Percentiles rank a stretch among this genome's conserved stretches.
These are phyloP conservation scores for Drosophila auraria DNA, from an alignment of 1,140 invertebrate species.

Conservation along the genomic window DNA sequence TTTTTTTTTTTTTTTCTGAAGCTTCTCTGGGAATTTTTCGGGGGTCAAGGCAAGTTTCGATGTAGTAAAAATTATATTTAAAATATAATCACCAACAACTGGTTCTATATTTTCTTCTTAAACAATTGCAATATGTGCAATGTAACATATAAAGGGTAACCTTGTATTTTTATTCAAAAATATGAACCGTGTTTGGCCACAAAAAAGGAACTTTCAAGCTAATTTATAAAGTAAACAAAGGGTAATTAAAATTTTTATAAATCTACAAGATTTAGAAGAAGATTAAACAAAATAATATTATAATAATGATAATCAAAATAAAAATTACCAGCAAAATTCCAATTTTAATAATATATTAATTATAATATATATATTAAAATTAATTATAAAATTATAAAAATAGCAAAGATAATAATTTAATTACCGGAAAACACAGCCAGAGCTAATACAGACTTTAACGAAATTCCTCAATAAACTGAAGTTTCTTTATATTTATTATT, in stretches of 20 bases:
- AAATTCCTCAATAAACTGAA: constrained; percentile 11
- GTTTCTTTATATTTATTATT: neutral
- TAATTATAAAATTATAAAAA: no score
- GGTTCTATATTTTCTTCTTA: constrained; percentile 53
- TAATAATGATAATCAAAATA: no score
- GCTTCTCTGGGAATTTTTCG: constrained; percentile 65
- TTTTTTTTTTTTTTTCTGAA: constrained; percentile 7
- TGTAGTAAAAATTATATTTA: neutral
- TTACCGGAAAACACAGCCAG: neutral
- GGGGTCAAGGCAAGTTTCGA: constrained; percentile 40
- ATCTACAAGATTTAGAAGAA: no score
- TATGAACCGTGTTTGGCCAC: neutral
- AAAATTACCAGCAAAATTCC: no score
- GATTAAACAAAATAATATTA: no score
- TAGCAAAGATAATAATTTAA: neutral
- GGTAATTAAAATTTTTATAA: no score
- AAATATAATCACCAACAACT: constrained; percentile 10
- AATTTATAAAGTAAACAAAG: neutral
- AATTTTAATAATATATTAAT: no score
- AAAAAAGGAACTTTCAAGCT: neutral
- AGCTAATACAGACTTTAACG: neutral
- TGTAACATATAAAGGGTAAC: no score
- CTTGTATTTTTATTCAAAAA: neutral
- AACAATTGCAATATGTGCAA: no score
- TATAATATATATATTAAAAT: no score